These are phyloP conservation scores for Dendrocincla fuliginosa DNA, from an alignment of 2,797 vertebrate species.

Conservation along the genomic window DNA sequence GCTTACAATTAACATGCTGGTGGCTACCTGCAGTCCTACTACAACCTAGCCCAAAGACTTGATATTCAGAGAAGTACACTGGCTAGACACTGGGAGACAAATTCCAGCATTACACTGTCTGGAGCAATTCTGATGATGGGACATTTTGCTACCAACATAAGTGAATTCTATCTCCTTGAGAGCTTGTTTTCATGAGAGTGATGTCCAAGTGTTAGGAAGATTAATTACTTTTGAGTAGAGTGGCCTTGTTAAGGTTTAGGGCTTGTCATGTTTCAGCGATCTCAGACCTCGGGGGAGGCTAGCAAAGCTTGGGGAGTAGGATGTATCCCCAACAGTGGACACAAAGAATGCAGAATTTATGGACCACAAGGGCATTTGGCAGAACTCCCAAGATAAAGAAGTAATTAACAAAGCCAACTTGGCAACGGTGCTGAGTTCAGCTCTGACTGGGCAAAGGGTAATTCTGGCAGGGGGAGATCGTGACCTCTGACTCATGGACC, in stretches of 20 bases:
- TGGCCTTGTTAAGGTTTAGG: neutral
- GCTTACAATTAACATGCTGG: neutral
- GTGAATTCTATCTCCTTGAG: neutral
- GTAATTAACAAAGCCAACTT: neutral
- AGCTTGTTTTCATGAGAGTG: neutral
- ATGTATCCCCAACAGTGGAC: neutral
- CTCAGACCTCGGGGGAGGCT: neutral
- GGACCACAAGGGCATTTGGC: neutral
- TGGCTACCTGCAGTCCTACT: neutral
- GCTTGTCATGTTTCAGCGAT: neutral
- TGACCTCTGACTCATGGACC: neutral
- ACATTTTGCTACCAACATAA: neutral
- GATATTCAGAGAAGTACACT: neutral
- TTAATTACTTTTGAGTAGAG: accelerated
- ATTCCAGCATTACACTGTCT: neutral
- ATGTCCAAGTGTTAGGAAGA: neutral
- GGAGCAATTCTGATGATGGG: neutral
- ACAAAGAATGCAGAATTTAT: neutral
- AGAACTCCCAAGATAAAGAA: neutral
- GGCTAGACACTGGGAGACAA: neutral
- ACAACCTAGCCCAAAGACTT: neutral
- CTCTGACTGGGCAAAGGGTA: neutral
- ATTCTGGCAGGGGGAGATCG: neutral
- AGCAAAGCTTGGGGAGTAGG: neutral
- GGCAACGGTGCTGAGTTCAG: neutral